These are phyloP conservation scores for Cyphomyrus plagiostoma DNA, from an alignment of 2,113 vertebrate species.

Conservation along the genomic window DNA sequence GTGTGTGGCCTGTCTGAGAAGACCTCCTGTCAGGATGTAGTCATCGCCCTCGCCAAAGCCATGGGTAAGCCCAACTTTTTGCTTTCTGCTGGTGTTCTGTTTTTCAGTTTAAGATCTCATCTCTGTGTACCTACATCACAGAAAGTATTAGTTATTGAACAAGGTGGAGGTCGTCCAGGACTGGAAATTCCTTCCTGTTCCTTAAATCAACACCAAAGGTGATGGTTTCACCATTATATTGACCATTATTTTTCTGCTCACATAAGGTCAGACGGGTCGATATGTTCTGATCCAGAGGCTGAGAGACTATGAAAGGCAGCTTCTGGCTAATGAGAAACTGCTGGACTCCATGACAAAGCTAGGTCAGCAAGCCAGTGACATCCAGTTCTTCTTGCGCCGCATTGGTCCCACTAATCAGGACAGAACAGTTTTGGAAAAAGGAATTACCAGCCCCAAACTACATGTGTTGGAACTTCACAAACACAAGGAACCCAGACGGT, in stretches of 20 bases:
- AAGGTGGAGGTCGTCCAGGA: neutral
- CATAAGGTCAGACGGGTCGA: conserved; percentile 82
- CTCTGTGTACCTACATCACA: neutral
- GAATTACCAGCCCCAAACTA: conserved; percentile 25
- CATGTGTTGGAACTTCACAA: conserved; percentile 53
- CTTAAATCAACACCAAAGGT: neutral
- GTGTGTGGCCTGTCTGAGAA: conserved; percentile 79
- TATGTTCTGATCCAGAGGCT: conserved; percentile 79
- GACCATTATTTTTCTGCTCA: neutral
- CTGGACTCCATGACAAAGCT: conserved; percentile 74
- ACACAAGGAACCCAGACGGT: conserved; percentile 56
- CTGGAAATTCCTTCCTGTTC: neutral
- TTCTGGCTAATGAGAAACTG: conserved; percentile 74
- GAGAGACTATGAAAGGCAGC: conserved; percentile 72
- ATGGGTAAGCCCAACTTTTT: conserved; percentile 62
- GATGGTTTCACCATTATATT: neutral
- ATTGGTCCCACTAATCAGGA: conserved; percentile 70
- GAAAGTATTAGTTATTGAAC: neutral
- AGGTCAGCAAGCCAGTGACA: conserved; percentile 74
- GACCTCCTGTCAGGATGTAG: conserved; percentile 89
- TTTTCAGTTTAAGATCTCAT: neutral
- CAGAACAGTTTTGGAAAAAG: conserved; percentile 33
- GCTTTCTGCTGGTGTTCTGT: neutral
- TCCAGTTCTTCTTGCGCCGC: conserved; percentile 77
- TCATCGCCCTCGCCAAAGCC: conserved; percentile 82